These are phyloP conservation scores for Ruditapes philippinarum DNA, from an alignment of 1,140 invertebrate species.

Conservation along the genomic window DNA sequence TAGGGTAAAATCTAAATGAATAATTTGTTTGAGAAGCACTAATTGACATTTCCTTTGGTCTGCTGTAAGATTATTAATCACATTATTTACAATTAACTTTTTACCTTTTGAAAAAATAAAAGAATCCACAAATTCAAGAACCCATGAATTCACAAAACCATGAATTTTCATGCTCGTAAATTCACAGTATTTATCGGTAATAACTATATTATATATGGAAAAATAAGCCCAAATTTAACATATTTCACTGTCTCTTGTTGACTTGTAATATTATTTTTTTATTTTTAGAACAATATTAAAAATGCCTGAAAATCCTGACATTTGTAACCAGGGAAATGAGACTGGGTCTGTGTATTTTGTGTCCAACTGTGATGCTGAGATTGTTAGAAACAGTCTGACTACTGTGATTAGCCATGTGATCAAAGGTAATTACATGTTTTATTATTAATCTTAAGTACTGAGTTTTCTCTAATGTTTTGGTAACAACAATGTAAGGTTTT, in stretches of 20 bases:
- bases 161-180: background rate
- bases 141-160: background rate
- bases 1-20: too few species aligned
- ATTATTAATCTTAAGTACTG: background rate
- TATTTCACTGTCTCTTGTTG: background rate
- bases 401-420: background rate
- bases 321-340: background rate
- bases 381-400: constrained; percentile 23
- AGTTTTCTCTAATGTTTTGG: background rate
- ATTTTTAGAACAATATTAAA: background rate
- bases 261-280: background rate
- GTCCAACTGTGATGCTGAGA: constrained; percentile 36
- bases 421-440: background rate
- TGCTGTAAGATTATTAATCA: too few species aligned
- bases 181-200: background rate
- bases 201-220: too few species aligned
- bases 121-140: background rate
- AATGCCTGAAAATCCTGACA: constrained; percentile 6
- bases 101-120: background rate
- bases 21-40: too few species aligned
- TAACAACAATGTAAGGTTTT: background rate
- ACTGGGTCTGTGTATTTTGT: constrained; percentile 29
- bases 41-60: too few species aligned
- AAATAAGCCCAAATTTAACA: background rate
- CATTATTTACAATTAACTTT: too few species aligned